Evolutionary conservation across 2,113 vertebrate genomes (phyloP).

Genomic region (Oxygymnocypris stewartii): DNA sequence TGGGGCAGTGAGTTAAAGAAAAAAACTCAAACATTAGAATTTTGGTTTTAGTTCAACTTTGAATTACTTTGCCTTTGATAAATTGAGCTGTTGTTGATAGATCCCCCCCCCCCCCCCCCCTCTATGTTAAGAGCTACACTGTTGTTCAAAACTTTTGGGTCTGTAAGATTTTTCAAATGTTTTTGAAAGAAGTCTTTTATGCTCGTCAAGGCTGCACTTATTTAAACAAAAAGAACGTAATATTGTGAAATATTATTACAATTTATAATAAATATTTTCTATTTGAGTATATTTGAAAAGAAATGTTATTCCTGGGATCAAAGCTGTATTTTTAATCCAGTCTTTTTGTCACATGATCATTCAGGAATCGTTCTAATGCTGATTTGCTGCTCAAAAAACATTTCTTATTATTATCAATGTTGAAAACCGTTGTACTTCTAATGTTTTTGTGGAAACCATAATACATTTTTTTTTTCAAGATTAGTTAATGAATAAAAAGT

Average conservation of each 20-base stretch:
- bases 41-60: too few relatives aligned
- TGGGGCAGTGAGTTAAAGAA: slow-evolving; percentile 89
- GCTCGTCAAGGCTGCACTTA: neutral
- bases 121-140: neutral
- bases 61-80: too few relatives aligned
- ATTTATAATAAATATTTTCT: neutral
- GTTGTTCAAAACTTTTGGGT: neutral
- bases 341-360: neutral
- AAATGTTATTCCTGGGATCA: neutral
- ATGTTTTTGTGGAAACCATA: neutral
- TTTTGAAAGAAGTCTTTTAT: neutral
- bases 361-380: neutral
- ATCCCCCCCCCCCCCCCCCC: neutral
- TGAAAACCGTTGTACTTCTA: neutral
- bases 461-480: neutral
- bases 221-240: neutral
- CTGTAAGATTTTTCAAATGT: too few relatives aligned
- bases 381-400: neutral
- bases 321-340: neutral
- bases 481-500: neutral
- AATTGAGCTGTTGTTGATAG: neutral
- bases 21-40: neutral
- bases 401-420: neutral
- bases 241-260: neutral
- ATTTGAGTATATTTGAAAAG: neutral